These are phyloP conservation scores for Cairina moschata DNA, from an alignment of 2,113 vertebrate genomes.

Conservation along the genomic window DNA sequence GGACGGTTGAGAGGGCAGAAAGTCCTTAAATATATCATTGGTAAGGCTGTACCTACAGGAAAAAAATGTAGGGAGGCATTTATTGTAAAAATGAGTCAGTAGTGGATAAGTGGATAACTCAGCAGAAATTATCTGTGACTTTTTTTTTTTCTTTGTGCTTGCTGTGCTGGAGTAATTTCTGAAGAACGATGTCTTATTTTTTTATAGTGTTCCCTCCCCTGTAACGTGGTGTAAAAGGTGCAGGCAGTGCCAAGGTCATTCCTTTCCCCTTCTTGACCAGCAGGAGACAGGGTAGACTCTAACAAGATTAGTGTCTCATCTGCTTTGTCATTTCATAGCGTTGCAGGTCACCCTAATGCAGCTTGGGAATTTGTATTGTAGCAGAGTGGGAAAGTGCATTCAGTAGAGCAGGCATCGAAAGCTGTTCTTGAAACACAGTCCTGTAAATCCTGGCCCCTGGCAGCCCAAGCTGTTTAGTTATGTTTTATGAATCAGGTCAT, in stretches of 20 bases:
- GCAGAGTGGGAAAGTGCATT: neutral
- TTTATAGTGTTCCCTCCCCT: neutral
- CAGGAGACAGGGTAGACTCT: neutral
- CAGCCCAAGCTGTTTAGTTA: conserved; percentile 44
- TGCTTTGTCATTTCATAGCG: neutral
- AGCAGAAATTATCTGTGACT: neutral
- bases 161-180: neutral
- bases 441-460: conserved; percentile 39
- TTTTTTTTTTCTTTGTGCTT: neutral
- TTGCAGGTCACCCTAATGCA: neutral
- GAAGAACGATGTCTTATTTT: neutral
- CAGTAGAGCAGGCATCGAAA: neutral
- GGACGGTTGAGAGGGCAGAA: neutral
- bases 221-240: neutral
- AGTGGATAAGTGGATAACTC: neutral
- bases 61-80: neutral
- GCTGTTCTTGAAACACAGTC: neutral
- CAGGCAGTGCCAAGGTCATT: neutral
- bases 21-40: neutral
- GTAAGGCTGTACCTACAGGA: neutral
- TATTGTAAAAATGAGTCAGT: neutral
- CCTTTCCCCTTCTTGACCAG: neutral
- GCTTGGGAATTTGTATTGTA: neutral
- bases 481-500: conserved; percentile 31
- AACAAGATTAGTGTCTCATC: neutral